Base-by-base conservation (phyloP, 2,113 vertebrate genomes). In the Sminthopsis crassicaudata region DNA sequence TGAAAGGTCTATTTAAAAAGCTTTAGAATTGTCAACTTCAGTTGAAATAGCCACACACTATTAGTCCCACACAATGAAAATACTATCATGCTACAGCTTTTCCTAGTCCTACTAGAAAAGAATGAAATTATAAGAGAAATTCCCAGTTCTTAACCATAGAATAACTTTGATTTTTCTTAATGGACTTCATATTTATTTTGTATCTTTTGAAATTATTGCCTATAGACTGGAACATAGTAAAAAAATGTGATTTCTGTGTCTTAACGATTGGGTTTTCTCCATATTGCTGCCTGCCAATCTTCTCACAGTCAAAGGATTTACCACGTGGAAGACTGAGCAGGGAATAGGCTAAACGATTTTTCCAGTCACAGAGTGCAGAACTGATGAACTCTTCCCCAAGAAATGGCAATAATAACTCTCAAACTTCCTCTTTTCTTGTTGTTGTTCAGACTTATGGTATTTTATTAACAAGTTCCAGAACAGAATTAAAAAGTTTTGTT, bases 191-290 rank as follows among this genome's bases (percentile, higher is more conserved):
- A 46, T 93, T 50, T 0, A 95, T 48, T 42, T 88, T 26, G 60
- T 57, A 92, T 52, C 46, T 92, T 96, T 30, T 55, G 19, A 92
- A 94, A 92, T 88, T 10, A 94, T 53, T 6, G 91, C 76, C 60
- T 30, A 76, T 55, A 94, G 96, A 11, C n/a, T 76, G 24, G 14
- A 95, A 91, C 46, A 46, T 11, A 46, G 3, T 67, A 92, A 48
- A n/a, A 52, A 93, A 50, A 96, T 93, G 8, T 2, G 90, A 23
- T 91, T 5, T 0, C 54, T 94, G n/a, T 84, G n/a, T 19, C n/a
- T 84, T 42, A 11, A 67, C 93, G 57, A 88, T 53, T 92, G 6
- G 22, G 0, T 50, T 67, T 36, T 88, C 51, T 89, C 36, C n/a
- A 84, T 42, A 19, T 42, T 90, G 16, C 51, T 93, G 16, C 2